Evolutionary conservation across 2,888 invertebrate species (phyloP).

Genomic region (Doris montereyensis): DNA sequence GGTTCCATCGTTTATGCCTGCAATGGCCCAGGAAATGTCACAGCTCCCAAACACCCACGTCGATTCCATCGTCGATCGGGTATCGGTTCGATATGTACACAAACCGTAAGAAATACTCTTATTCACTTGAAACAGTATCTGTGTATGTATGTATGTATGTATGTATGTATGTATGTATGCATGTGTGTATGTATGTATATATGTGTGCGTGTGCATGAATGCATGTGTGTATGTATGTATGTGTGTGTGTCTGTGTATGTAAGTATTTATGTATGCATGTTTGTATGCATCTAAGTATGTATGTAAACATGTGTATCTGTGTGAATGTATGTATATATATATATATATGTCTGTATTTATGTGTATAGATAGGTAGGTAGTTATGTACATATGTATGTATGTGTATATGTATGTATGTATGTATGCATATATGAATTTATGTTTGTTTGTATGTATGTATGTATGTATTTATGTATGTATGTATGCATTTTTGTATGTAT

Average conservation of each 20-base stretch:
- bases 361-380: not conserved
- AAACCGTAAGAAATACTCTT: no score
- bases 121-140: no score
- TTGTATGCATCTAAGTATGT: not conserved
- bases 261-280: not conserved
- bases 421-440: not conserved
- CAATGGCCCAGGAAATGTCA: no score
- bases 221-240: not conserved
- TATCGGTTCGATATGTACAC: no score
- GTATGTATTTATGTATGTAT: no score
- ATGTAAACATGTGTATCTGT: not conserved
- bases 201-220: not conserved
- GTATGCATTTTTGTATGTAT: no score
- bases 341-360: not conserved
- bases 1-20: no score
- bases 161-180: not conserved
- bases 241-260: not conserved
- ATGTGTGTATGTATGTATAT: not conserved
- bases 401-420: slow-evolving; percentile 2
- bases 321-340: not conserved
- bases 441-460: not conserved
- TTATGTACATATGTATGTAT: not conserved
- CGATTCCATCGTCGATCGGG: no score
- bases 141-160: not conserved
- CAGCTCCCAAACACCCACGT: no score